A percentile compares a stretch with the other conserved stretches of the same genome.
Evolutionary conservation across 2,113 vertebrate species (phyloP).

Genomic region (Chroicocephalus ridibundus): DNA sequence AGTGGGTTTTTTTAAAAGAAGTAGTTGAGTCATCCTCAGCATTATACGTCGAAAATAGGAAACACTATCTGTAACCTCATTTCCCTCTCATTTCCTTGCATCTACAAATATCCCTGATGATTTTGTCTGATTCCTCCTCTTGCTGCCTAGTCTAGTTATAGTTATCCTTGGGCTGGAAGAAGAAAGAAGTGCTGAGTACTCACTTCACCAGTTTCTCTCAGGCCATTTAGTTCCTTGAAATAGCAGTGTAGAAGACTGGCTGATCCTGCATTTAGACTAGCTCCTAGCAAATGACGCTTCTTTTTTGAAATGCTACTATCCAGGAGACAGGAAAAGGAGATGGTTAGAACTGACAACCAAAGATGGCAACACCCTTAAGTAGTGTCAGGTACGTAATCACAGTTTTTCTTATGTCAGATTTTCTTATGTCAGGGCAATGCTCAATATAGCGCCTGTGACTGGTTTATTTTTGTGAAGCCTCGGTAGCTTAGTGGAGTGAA

Average conservation of each 20-base stretch:
- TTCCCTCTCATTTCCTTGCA: not conserved
- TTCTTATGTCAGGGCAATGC: not conserved
- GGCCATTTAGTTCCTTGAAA: not conserved
- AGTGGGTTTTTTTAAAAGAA: not conserved
- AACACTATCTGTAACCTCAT: not conserved
- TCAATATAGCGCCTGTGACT: not conserved
- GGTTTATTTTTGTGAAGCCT: not conserved
- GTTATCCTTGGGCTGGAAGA: not conserved
- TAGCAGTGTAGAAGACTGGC: not conserved
- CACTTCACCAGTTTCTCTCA: not conserved
- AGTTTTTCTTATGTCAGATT: not conserved
- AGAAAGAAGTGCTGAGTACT: not conserved
- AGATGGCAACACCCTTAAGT: not conserved
- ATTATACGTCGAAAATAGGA: not conserved
- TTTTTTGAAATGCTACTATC: not conserved
- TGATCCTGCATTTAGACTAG: not conserved
- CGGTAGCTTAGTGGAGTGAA: not conserved
- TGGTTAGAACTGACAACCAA: not conserved
- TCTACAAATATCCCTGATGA: not conserved
- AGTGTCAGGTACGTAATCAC: not conserved
- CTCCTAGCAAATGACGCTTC: not conserved
- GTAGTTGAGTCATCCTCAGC: not conserved
- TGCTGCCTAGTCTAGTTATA: not conserved
- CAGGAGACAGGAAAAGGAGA: not conserved
- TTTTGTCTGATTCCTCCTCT: not conserved